Percentiles rank a stretch among this genome's conserved stretches.
Evolutionary conservation across 2,797 vertebrate genomes (phyloP).

Genomic region (Onychomys arenicola): DNA sequence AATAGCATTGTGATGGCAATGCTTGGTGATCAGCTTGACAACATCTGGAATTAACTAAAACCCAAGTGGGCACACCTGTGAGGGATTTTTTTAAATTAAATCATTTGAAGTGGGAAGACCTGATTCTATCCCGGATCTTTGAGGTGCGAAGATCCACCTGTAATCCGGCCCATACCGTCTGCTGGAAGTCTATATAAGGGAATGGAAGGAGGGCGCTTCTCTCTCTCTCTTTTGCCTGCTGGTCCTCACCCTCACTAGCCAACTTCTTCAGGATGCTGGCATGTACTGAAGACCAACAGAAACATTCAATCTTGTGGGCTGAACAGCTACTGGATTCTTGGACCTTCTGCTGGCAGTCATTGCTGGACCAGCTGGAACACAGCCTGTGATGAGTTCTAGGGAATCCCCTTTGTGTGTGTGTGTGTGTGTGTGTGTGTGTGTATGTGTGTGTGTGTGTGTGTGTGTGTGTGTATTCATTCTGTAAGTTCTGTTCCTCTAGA

Average conservation of each 20-base stretch:
- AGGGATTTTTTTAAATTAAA: not conserved
- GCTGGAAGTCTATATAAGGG: not conserved
- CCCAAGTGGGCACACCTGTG: not conserved
- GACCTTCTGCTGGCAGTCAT: not conserved
- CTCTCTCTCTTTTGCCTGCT: not conserved
- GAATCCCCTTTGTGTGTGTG: not conserved
- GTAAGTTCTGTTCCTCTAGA: not conserved
- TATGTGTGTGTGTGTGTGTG: not conserved
- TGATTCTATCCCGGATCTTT: not conserved
- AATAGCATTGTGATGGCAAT: not conserved
- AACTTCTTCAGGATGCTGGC: not conserved
- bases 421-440: not conserved
- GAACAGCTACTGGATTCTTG: not conserved
- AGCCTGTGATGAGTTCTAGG: not conserved
- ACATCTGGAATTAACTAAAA: not conserved
- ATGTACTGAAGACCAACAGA: not conserved
- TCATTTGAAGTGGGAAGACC: not conserved
- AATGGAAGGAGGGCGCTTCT: not conserved
- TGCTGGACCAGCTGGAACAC: not conserved
- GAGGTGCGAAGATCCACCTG: not conserved
- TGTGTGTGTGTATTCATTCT: not conserved
- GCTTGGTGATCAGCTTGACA: not conserved
- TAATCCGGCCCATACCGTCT: not conserved
- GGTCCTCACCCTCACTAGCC: not conserved
- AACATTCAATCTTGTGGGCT: not conserved